Percentiles rank a stretch among this genome's conserved stretches.
These are phyloP conservation scores for Rostratula benghalensis DNA, from an alignment of 2,113 vertebrate genomes.

Conservation along the genomic window DNA sequence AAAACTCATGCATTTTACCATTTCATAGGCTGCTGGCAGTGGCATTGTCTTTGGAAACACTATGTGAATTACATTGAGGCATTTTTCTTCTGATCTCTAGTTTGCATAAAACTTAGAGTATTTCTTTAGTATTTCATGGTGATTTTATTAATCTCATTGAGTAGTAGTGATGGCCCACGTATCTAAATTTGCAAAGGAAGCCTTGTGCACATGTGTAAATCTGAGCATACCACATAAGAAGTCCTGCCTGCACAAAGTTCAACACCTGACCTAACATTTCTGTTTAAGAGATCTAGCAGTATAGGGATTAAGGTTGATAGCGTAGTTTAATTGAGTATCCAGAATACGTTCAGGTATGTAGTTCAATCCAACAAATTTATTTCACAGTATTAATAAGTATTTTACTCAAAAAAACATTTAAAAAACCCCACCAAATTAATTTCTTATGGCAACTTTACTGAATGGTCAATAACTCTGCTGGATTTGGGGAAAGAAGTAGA, in stretches of 20 bases:
- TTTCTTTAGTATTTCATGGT: background rate
- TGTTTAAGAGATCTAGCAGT: background rate
- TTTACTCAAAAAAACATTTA: background rate
- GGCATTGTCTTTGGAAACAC: background rate
- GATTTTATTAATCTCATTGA: background rate
- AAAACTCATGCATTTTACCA: background rate
- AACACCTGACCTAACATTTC: background rate
- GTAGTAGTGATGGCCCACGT: background rate
- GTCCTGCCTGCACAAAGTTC: background rate
- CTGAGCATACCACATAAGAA: background rate
- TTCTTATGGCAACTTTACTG: background rate
- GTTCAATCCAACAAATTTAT: background rate
- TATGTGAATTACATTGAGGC: background rate
- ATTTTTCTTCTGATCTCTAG: background rate
- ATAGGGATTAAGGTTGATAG: rapidly evolving
- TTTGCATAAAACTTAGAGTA: background rate
- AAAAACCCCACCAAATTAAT: background rate
- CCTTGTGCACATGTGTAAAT: background rate
- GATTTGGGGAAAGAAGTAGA: background rate
- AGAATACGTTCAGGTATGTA: background rate
- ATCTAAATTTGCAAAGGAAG: background rate
- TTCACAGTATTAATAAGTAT: background rate
- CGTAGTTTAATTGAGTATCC: background rate
- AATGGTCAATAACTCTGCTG: background rate
- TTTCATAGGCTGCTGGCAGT: background rate